Base-by-base conservation (phyloP, 2,113 vertebrate species). In the Ovibos moschatus region DNA sequence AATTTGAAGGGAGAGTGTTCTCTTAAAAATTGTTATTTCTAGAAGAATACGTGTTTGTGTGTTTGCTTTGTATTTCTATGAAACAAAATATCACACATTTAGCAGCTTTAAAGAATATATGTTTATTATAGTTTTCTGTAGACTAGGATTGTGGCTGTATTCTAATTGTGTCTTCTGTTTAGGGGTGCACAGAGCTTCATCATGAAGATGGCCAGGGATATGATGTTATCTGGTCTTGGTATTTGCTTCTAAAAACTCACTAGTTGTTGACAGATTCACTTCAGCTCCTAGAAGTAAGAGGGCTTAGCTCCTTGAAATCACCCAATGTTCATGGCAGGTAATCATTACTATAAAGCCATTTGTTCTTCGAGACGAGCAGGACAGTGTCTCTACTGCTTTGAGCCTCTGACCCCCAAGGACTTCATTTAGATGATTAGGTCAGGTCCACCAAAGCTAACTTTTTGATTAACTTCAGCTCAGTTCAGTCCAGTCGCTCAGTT, bases 281-380 rank as follows among this genome's bases (percentile, higher is more conserved):
- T 92, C 50, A 57, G 9, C 57, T 93, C 10, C 53, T 33, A 50
- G 40, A 78, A 40, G 5, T 25, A n/a, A 7, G 1, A 33, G 7
- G 23, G 25, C 36, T 91, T 30, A 11, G 16, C 36, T 36, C 11
- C 47, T 86, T 7, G 43, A 87, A 23, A 28, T 50, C 6, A 19
- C 1, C 10, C 2, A 8, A 3, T 1, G 21, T 25, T 23, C 11
- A 28, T 47, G 13, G 11, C 15, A 16, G 2, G 11, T n/a, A 33
- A 33, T 15, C 10, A 2, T 55, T 19, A 62, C 60, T 11, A 7
- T 5, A 12, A 25, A 4, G 3, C 2, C 25, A 16, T 43, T 62
- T 16, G 3, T 14, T 78, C 67, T 76, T 45, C 13, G 8, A 50
- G 27, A 10, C 0, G 5, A 27, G 2, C 0, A 3, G 21, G 3